These are phyloP conservation scores for Diachasma alloeum DNA, from an alignment of 1,140 invertebrate genomes.

Conservation along the genomic window DNA sequence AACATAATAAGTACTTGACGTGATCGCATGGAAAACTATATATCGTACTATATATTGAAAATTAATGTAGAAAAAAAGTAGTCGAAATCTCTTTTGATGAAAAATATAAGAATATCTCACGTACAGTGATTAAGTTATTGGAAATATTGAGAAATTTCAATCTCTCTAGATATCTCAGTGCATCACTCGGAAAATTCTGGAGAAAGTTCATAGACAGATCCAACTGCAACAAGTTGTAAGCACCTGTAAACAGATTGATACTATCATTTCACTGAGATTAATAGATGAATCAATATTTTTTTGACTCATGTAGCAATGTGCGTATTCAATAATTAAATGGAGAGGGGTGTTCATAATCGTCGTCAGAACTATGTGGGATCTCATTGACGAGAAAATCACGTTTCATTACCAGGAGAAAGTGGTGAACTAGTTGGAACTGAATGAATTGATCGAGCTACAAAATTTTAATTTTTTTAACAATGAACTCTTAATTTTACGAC, in stretches of 20 bases:
- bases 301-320: not conserved
- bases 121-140: conserved; percentile 83
- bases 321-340: not conserved
- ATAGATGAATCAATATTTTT: too few species aligned
- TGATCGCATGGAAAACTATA: too few species aligned
- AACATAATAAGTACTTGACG: too few species aligned
- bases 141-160: conserved; percentile 81
- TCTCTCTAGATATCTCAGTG: conserved; percentile 73
- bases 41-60: not conserved
- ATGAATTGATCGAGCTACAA: not conserved
- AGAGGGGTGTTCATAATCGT: not conserved
- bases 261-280: not conserved
- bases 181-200: conserved; percentile 78
- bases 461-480: not conserved
- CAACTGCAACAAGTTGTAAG: conserved; percentile 76
- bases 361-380: not conserved
- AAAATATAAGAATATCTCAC: conserved; percentile 36
- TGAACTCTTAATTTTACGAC: not conserved
- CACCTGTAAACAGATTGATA: conserved; percentile 60
- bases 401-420: not conserved
- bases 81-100: not conserved
- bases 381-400: not conserved
- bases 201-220: conserved; percentile 89
- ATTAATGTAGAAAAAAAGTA: not conserved
- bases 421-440: not conserved